Percentiles rank a stretch among this genome's conserved stretches.
phyloP scores from a whole-genome alignment of 2,797 vertebrate genomes.

The Siniperca undulata region DNA sequence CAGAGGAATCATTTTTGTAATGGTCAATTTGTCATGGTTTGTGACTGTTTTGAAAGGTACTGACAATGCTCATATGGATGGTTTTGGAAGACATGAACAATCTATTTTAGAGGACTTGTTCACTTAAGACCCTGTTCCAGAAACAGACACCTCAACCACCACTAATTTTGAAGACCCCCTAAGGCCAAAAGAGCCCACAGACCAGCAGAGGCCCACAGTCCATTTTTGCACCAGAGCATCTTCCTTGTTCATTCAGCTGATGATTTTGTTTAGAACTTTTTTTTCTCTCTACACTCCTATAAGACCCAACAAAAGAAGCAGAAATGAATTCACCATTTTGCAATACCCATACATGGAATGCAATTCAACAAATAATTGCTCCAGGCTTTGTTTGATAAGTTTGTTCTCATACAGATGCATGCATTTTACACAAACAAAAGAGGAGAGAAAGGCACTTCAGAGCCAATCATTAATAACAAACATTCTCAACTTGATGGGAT shows the following conservation, averaged over 20 bases:
- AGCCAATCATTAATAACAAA: conserved; percentile 55
- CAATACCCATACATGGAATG: conserved; percentile 25
- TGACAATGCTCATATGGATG: neutral
- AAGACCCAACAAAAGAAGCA: conserved; percentile 10
- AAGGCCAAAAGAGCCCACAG: neutral
- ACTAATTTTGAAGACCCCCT: neutral
- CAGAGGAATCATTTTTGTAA: neutral
- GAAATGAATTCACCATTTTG: conserved; percentile 27
- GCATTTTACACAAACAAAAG: conserved; percentile 57
- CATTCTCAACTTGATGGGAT: conserved; percentile 51
- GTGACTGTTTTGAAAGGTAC: neutral
- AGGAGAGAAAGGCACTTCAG: conserved; percentile 45
- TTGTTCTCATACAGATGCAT: conserved; percentile 29
- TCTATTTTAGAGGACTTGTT: neutral
- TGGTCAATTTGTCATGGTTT: neutral
- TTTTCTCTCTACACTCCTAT: neutral
- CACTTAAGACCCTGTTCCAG: conserved; percentile 1
- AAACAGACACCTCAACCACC: neutral
- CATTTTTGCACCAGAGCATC: conserved; percentile 1
- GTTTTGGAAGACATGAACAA: neutral
- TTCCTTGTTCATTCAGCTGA: conserved; percentile 14
- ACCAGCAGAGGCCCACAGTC: neutral
- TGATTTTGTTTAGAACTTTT: conserved; percentile 26
- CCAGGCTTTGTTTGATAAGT: conserved; percentile 41
- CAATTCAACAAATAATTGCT: conserved; percentile 54